Evolutionary conservation across 2,113 vertebrate species (phyloP).

Genomic region (Euleptes europaea): DNA sequence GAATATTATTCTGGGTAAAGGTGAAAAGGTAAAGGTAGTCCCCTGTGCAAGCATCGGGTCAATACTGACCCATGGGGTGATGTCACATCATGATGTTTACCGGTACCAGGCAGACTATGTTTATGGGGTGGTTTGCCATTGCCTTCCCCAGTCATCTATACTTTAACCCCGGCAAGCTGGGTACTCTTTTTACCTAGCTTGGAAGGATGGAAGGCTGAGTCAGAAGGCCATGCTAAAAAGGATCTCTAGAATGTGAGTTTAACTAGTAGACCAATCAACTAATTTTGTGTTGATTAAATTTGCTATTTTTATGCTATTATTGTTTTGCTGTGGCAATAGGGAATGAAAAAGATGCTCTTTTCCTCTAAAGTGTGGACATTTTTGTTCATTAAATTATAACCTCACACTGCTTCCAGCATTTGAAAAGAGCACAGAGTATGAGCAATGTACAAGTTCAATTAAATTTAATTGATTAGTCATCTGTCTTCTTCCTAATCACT

Average conservation of each 20-base stretch:
- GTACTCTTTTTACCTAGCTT: no score
- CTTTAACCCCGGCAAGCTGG: no score
- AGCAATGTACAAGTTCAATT: not conserved
- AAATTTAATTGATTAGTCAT: not conserved
- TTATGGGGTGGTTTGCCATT: no score
- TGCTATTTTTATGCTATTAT: not conserved
- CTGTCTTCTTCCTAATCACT: no score
- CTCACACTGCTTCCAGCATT: not conserved
- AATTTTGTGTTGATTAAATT: not conserved
- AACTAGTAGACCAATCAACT: not conserved
- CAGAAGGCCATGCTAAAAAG: not conserved
- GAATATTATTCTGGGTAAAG: not conserved
- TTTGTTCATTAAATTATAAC: not conserved
- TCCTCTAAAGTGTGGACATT: not conserved
- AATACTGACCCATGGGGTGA: no score
- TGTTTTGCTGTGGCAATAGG: no score
- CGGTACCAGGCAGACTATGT: no score
- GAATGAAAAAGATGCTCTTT: not conserved
- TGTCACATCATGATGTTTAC: no score
- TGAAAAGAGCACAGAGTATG: not conserved
- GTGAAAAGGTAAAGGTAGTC: no score
- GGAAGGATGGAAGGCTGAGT: no score
- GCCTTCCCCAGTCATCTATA: no score
- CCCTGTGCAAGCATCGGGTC: no score
- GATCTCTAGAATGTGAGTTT: not conserved